Conservation (phyloP, 2,888 invertebrate species). For the Mesorhabditis belari region DNA sequence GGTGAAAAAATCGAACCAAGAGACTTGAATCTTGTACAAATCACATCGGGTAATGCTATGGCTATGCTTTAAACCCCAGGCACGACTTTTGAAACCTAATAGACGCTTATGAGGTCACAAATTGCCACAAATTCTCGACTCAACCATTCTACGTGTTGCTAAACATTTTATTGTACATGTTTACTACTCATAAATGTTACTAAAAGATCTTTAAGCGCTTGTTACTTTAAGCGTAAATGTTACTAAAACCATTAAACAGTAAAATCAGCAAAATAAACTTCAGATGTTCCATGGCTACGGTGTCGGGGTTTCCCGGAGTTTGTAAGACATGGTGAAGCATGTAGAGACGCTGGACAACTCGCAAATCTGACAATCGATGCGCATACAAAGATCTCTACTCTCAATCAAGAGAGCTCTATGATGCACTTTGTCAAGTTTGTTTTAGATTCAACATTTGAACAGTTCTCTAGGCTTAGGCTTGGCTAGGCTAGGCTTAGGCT, state of each 20-base stretch:
- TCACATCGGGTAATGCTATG: background rate
- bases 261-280: background rate
- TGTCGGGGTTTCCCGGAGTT: slow-evolving; percentile 48
- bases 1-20: background rate
- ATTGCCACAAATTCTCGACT: too few relatives aligned
- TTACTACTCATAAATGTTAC: too few relatives aligned
- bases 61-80: background rate
- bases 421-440: slow-evolving; percentile 44
- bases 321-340: slow-evolving; percentile 19
- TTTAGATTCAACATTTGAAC: background rate
- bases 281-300: slow-evolving; percentile 50
- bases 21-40: background rate
- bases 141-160: too few relatives aligned
- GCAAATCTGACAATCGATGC: slow-evolving; percentile 28
- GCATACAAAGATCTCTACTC: slow-evolving; percentile 23
- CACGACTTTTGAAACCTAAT: background rate
- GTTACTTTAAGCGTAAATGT: too few relatives aligned
- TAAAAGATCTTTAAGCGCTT: too few relatives aligned
- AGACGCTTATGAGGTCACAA: too few relatives aligned
- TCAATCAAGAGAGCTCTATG: slow-evolving; percentile 39
- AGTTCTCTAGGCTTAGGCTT: background rate
- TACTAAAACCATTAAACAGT: too few relatives aligned
- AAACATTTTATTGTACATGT: too few relatives aligned
- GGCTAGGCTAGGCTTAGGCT: background rate
- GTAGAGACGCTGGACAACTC: slow-evolving; percentile 39